Evolutionary conservation across 2,113 vertebrate species (phyloP).

Genomic region (Potamarius usumacintae): DNA sequence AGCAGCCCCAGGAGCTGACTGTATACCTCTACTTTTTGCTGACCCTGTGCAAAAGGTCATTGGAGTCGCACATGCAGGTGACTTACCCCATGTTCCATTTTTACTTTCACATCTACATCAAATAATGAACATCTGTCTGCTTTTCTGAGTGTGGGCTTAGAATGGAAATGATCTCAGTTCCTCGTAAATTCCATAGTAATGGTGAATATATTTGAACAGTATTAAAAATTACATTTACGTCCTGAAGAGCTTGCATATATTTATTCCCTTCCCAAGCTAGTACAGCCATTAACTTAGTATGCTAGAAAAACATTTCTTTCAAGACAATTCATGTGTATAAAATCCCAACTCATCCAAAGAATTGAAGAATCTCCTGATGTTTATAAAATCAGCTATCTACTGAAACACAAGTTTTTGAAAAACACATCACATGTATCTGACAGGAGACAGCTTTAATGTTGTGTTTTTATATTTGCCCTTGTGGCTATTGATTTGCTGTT

Average conservation of each 20-base stretch:
- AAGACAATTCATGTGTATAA: background rate
- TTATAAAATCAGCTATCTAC: background rate
- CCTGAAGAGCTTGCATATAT: background rate
- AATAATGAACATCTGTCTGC: background rate
- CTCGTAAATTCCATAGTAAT: background rate
- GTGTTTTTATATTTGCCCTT: background rate
- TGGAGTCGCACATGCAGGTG: slow-evolving; percentile 90
- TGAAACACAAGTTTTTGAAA: background rate
- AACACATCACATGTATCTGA: background rate
- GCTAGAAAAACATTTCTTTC: background rate
- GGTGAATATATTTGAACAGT: background rate
- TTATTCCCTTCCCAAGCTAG: background rate
- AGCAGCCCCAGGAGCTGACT: slow-evolving; percentile 90
- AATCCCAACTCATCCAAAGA: background rate
- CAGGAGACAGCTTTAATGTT: background rate
- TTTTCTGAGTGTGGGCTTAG: background rate
- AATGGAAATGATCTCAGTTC: background rate
- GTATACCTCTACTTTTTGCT: slow-evolving; percentile 87
- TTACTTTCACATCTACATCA: slow-evolving; percentile 6
- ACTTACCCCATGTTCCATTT: slow-evolving; percentile 18
- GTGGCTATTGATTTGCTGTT: background rate
- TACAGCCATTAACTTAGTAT: background rate
- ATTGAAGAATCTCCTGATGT: background rate
- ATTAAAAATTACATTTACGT: background rate
- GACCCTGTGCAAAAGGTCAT: slow-evolving; percentile 85